Base-by-base conservation (phyloP, 2,888 invertebrate genomes). In the Ochlodes sylvanus region DNA sequence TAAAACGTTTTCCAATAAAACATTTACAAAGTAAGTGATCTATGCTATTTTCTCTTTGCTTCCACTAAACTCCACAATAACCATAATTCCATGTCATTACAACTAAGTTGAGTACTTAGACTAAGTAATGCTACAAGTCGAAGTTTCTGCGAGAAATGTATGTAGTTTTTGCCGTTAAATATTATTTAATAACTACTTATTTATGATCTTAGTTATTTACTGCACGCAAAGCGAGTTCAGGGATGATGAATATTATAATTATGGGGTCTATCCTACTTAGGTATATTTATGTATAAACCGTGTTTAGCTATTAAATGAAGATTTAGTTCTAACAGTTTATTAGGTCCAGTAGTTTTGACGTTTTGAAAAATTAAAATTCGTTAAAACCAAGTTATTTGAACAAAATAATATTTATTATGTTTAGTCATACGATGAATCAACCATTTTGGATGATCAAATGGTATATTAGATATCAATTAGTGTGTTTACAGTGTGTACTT, bases 161-260 rank as follows among this genome's bases (percentile, higher is more conserved):
- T 47, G 50, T 19, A 58, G 38, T 60, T 34, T 17, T 27, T 12
- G n/a, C 21, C 6, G 54, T 41, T 41, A 63, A 63, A 63, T 54
- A 63, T 21, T 63, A 63, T 63, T 63, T 63, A 63, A 63, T 63
- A 54, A 41, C 54, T 54, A 54, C 54, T 41, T 63, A 54, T 63
- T 41, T 63, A 41, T 17, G 44, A 1, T 17, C 52, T 14, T 38
- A 17, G 41, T 41, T 41, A 63, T 63, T 52, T 63, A 41, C 41
- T 41, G 63, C 63, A 63, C 41, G 50, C 61, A 62, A 60, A 44
- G 5, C 44, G 34, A 42, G 54, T 63, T 54, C 52, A 32, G 32
- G 61, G 47, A 50, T 50, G 61, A 61, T 47, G 32, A 50, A 61
- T 61, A 50, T 19, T 27, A 6, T 50, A 61, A 61, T 61, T 61